A percentile compares a stretch with the other conserved stretches of the same genome.
These are phyloP conservation scores for Ariopsis seemanni DNA, from an alignment of 2,113 vertebrate species.

Conservation along the genomic window DNA sequence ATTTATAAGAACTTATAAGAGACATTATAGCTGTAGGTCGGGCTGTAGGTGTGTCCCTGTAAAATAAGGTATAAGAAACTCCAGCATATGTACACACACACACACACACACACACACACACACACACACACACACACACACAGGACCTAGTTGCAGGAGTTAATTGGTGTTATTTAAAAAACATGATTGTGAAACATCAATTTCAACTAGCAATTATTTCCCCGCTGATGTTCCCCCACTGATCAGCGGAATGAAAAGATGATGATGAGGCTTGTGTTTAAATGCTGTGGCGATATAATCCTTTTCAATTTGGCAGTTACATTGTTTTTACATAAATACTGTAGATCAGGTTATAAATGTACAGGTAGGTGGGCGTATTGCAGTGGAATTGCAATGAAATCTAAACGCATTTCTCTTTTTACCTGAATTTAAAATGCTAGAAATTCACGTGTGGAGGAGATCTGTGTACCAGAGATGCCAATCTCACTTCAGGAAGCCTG, in stretches of 20 bases:
- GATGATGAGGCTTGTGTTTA: not conserved
- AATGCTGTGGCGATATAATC: not conserved
- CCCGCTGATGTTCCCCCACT: not conserved
- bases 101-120: too few relatives aligned
- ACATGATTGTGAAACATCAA: too few relatives aligned
- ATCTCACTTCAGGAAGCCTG: not conserved
- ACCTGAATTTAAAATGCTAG: not conserved
- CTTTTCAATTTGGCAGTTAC: not conserved
- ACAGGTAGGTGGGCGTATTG: not conserved
- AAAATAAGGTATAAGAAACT: too few relatives aligned
- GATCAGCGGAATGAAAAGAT: not conserved
- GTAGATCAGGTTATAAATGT: not conserved
- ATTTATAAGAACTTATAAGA: too few relatives aligned
- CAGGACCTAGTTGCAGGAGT: too few relatives aligned
- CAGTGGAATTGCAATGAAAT: not conserved
- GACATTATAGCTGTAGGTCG: too few relatives aligned
- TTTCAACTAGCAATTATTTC: not conserved
- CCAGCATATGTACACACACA: too few relatives aligned
- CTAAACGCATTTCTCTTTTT: not conserved
- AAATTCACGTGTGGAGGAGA: not conserved
- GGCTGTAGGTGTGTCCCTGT: too few relatives aligned
- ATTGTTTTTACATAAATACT: not conserved
- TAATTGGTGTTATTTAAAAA: too few relatives aligned
- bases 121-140: too few relatives aligned
- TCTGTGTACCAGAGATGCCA: not conserved